These are phyloP conservation scores for Nasalis larvatus DNA, from an alignment of 2,113 vertebrate species.

Conservation along the genomic window DNA sequence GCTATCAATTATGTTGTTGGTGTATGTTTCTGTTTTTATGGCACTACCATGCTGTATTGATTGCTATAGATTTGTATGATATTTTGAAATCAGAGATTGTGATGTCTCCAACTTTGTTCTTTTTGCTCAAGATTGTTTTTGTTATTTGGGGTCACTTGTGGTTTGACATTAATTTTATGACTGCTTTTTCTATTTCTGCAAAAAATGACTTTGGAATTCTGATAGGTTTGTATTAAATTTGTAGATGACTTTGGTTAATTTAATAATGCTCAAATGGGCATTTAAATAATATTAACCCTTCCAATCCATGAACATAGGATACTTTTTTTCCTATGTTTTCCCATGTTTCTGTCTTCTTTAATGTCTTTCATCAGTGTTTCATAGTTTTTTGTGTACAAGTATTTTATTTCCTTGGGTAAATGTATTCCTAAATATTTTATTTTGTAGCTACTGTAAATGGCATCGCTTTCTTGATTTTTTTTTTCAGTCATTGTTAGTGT, in stretches of 20 bases:
- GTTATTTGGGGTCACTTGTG: background rate
- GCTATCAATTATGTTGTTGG: background rate
- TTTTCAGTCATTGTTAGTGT: background rate
- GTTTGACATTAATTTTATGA: background rate
- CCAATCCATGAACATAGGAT: background rate
- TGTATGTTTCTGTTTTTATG: background rate
- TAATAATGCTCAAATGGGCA: background rate
- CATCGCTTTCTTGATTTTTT: background rate
- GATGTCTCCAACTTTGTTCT: background rate
- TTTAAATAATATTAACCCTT: background rate
- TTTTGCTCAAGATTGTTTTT: background rate
- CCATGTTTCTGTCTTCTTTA: background rate
- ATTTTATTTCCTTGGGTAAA: background rate
- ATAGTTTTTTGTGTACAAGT: background rate
- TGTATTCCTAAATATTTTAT: background rate
- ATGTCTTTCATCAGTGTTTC: background rate
- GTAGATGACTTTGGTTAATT: background rate
- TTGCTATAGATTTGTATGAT: background rate
- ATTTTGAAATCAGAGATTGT: background rate
- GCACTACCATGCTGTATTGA: background rate
- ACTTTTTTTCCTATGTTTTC: background rate
- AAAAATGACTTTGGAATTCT: background rate
- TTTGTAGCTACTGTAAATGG: background rate
- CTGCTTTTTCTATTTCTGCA: background rate
- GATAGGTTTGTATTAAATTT: background rate